Base-by-base conservation (phyloP, 2,888 invertebrate genomes). In the Dorcus parallelipipedus region DNA sequence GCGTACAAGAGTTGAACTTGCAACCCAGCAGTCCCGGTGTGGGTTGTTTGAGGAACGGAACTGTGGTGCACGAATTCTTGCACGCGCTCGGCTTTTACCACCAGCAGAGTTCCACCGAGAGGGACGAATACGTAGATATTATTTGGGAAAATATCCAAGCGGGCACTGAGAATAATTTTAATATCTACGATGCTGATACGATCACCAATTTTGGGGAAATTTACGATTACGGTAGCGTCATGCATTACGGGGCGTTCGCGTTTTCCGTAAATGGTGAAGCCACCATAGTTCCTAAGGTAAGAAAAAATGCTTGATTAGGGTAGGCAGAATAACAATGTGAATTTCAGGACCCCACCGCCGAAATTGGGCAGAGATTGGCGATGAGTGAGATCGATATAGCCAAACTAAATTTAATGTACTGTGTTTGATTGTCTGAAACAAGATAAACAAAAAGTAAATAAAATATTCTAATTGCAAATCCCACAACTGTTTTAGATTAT, bases 71-170 rank as follows among this genome's bases (percentile, higher is more conserved):
- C 71, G 93, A 93, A 75, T 81, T 93, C 73, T 81, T 93, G 68
- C 93, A 93, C 70, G 86, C 89, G 0, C 75, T 91, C 1, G 93
- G 93, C 0, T 92, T 93, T 75, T 90, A 88, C 73, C 93, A 93
- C 71, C 92, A 92, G 78, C 93, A 93, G 72, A 90, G 88, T 70
- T 83, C 91, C 20, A 84, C 86, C 10, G 87, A 92, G 75, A 83
- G 93, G 63, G 91, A 93, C 71, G 82, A 88, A 1, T 91, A 82
- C 73, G 87, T 93, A 1, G 82, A 82, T 63, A 89, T 93, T 64
- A 76, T 85, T 51, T 89, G 88, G 85, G 84, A 88, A 45, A 91
- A 92, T 71, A 89, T 90, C 49, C 75, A 77, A 65, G 68, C 78
- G 64, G 86, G 82, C 9, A 78, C 74, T 9, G 83, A 84, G 67